Evolutionary conservation across 2,797 vertebrate genomes (phyloP).

Genomic region (Karalla daura): DNA sequence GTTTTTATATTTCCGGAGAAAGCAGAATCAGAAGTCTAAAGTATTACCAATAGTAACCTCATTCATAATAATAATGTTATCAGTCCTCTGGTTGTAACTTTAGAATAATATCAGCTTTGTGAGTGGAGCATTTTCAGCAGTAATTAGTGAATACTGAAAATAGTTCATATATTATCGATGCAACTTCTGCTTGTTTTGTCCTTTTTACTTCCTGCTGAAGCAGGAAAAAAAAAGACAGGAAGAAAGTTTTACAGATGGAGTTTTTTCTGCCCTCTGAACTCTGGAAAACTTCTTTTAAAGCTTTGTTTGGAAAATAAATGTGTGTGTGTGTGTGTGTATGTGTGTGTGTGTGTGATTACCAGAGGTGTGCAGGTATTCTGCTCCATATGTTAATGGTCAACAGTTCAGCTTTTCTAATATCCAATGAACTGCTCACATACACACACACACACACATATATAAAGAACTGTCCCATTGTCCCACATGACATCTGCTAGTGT

Average conservation of each 20-base stretch:
- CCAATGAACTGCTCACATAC: slow-evolving; percentile 21
- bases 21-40: too few relatives aligned
- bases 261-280: slow-evolving; percentile 23
- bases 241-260: slow-evolving; percentile 1
- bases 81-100: too few relatives aligned
- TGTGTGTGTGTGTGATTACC: neutral
- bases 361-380: slow-evolving; percentile 27
- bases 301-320: slow-evolving; percentile 21
- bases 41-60: too few relatives aligned
- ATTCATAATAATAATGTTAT: too few relatives aligned
- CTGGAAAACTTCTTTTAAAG: slow-evolving; percentile 14
- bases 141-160: too few relatives aligned
- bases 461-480: slow-evolving; percentile 19
- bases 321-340: neutral
- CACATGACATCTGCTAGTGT: slow-evolving; percentile 30
- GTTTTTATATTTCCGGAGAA: too few relatives aligned
- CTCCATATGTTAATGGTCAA: slow-evolving; percentile 56
- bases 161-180: too few relatives aligned
- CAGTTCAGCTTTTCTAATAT: slow-evolving; percentile 41
- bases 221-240: neutral
- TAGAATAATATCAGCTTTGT: too few relatives aligned
- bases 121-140: too few relatives aligned
- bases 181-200: too few relatives aligned
- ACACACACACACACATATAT: slow-evolving; percentile 20
- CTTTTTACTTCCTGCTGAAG: too few relatives aligned